Evolutionary conservation across 37 sponge, comb jelly and placozoan genomes (phyloP), one percentile per base, ranked within the genome.

Genomic region (Aphrocallistes beatrix): DNA sequence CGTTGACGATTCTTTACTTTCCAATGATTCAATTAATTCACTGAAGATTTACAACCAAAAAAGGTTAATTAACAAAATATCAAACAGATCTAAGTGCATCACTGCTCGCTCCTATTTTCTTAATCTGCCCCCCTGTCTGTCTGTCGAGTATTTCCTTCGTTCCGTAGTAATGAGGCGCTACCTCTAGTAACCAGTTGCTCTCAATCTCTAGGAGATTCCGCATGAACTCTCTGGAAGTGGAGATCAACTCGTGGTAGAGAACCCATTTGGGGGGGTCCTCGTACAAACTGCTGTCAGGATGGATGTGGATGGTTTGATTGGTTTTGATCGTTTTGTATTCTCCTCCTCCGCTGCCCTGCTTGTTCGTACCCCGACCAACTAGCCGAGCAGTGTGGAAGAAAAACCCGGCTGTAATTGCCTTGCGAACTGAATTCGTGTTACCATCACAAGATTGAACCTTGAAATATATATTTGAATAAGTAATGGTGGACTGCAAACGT

Each of bases 141-240:
- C 75, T 60, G 28, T 99, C 99, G 37, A 88, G 60, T 8, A 96
- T 39, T 16, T 96, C 94, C 42, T 94, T 99, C 37, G 86, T 89
- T 50, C 96, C 96, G 90, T 99, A 99, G 48, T 94, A 99, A 51
- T 99, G 99, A 23, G 99, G 99, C 10, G 99, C 99, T 0, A 99
- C 99, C 42, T 99, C 99, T 10, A 96, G 83, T 39, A 99, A 84
- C 99, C 99, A 99, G 85, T 88, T 87, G 42, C 86, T 92, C 32
- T 99, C 96, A 48, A 99, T 99, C 84, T 99, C 99, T 47, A 99
- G 90, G 23, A 92, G 51, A 94, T 98, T 82, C 34, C 99, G 69
- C 93, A 94, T 99, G 86, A 91, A 99, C 84, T 99, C 99, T 38
- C 96, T 99, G 10, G 94, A 90, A 3, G 99, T 99, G 49, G 89